Conservation (phyloP, 1,140 invertebrate genomes). For the Drosophila repletoides region DNA sequence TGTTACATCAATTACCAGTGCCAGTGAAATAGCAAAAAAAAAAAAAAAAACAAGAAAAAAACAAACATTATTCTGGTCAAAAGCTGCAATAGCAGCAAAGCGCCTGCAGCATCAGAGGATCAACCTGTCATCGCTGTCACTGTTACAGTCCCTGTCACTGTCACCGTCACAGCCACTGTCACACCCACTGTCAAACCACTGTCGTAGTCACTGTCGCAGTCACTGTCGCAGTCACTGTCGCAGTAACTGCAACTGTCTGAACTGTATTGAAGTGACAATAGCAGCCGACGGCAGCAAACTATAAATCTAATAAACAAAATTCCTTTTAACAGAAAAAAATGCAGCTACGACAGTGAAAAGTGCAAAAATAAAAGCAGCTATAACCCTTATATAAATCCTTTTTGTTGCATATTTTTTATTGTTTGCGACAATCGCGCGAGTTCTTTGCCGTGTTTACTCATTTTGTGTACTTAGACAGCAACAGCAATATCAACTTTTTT, state of each 20-base stretch:
- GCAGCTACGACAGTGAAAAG: constrained; percentile 18
- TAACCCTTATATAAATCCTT: constrained; percentile 22
- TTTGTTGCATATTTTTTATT: constrained; percentile 55
- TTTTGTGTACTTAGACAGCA: constrained; percentile 30
- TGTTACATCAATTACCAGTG: neutral
- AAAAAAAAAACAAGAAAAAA: too few species aligned
- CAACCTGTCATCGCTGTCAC: too few species aligned
- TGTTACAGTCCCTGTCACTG: neutral
- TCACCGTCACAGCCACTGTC: neutral
- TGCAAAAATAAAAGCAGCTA: constrained; percentile 5
- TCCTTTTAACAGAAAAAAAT: neutral
- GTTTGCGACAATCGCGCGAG: constrained; percentile 33
- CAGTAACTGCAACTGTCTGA: too few species aligned
- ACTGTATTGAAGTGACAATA: neutral
- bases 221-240: neutral
- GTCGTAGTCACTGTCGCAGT: neutral
- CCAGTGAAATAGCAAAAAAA: too few species aligned
- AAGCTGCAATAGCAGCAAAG: too few species aligned
- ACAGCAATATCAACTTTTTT: constrained; percentile 13
- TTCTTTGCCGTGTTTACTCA: constrained; percentile 27
- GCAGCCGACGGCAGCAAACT: constrained; percentile 17
- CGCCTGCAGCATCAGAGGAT: too few species aligned
- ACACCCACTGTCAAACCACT: neutral
- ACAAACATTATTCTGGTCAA: too few species aligned
- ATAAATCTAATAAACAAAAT: neutral